Conservation (phyloP, 2,888 invertebrate genomes). For the Cataglyphis livida region DNA sequence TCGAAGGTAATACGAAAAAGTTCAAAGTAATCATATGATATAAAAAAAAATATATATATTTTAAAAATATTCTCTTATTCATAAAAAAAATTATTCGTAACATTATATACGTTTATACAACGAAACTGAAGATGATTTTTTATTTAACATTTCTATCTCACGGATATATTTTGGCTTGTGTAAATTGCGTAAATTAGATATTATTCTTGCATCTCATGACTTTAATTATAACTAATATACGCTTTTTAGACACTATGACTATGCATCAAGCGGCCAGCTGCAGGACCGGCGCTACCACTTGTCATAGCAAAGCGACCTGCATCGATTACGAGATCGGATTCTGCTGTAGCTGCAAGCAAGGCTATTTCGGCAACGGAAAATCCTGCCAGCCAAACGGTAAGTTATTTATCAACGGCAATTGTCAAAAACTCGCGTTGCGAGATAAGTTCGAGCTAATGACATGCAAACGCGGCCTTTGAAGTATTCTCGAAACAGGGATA, state of each 20-base stretch:
- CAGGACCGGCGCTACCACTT: slow-evolving; percentile 90
- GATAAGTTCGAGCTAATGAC: slow-evolving; percentile 51
- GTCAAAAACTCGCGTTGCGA: slow-evolving; percentile 9
- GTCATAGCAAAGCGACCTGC: slow-evolving; percentile 94
- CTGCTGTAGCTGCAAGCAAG: slow-evolving; percentile 95
- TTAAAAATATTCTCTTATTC: neutral
- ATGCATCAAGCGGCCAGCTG: slow-evolving; percentile 85
- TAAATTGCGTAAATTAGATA: neutral
- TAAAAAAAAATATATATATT: neutral
- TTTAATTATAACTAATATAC: slow-evolving; percentile 32
- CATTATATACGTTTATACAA: neutral
- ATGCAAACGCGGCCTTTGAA: slow-evolving; percentile 52
- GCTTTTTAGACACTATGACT: slow-evolving; percentile 56
- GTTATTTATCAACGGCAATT: slow-evolving; percentile 36
- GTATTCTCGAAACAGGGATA: slow-evolving; percentile 40
- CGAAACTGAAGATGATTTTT: neutral
- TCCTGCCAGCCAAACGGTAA: slow-evolving; percentile 93
- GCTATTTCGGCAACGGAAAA: slow-evolving; percentile 96
- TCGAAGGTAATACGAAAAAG: slow-evolving; percentile 76
- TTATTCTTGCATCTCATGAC: neutral
- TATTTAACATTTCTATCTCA: neutral
- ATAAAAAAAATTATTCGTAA: neutral
- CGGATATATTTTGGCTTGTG: neutral
- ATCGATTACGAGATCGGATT: slow-evolving; percentile 93
- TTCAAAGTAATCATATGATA: neutral